Evolutionary conservation across 1,140 invertebrate species (phyloP).

Genomic region (Oncopodura yosiiana): DNA sequence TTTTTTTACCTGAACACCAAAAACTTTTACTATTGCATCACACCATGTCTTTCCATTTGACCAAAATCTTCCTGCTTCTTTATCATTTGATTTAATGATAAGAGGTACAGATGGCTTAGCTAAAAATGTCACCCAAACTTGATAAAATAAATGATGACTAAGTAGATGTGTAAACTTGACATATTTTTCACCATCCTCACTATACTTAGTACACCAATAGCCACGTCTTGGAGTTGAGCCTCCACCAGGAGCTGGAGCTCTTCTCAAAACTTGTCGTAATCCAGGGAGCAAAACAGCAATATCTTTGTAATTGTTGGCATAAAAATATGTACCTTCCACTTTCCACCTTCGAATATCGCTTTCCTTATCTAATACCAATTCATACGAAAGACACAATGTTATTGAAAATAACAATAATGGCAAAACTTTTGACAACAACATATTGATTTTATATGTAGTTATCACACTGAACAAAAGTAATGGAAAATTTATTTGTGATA

Average conservation of each 20-base stretch:
- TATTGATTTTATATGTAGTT: background rate
- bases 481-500: no score
- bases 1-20: no score
- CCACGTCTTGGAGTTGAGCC: no score
- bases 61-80: conserved; percentile 15
- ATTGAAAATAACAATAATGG: no score
- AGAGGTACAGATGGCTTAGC: conserved; percentile 1
- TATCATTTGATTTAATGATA: conserved; percentile 5
- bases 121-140: conserved; percentile 19
- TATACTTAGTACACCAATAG: conserved; percentile 19
- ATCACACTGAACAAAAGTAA: no score
- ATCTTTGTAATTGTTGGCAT: background rate
- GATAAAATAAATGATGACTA: conserved; percentile 11
- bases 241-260: no score
- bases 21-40: conserved; percentile 22
- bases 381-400: no score
- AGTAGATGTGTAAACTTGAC: conserved; percentile 2
- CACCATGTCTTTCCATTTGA: conserved; percentile 25
- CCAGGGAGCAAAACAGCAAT: background rate
- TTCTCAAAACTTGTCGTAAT: no score
- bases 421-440: background rate
- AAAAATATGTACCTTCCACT: conserved; percentile 3
- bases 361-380: background rate
- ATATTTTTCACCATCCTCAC: background rate
- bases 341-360: background rate